Conservation (phyloP, 2,797 vertebrate genomes). For the Spinus pinus region DNA sequence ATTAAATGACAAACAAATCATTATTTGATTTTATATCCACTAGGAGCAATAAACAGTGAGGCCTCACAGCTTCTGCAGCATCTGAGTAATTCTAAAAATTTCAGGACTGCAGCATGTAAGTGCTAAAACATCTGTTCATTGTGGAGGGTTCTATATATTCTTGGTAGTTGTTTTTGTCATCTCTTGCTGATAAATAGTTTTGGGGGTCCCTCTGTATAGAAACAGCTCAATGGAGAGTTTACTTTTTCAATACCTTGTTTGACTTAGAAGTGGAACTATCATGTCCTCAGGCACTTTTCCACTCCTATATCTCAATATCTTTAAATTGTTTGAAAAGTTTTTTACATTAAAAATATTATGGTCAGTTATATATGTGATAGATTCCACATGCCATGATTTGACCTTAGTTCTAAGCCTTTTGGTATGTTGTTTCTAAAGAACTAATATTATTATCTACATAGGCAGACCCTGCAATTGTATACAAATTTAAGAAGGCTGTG, state of each 20-base stretch:
- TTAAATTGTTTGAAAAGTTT: neutral
- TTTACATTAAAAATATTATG: neutral
- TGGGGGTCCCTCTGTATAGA: neutral
- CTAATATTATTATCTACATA: neutral
- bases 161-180: constrained; percentile 41
- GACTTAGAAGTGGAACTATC: neutral
- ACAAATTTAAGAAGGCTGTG: neutral
- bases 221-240: neutral
- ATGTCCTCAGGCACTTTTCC: neutral
- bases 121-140: constrained; percentile 49
- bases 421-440: neutral
- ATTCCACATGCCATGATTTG: neutral
- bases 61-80: neutral
- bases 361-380: neutral
- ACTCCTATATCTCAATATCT: neutral
- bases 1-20: constrained; percentile 52
- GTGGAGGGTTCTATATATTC: constrained; percentile 26
- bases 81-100: constrained; percentile 55
- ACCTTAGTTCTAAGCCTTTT: neutral
- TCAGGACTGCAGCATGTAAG: constrained; percentile 16
- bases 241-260: neutral
- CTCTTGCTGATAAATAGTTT: constrained; percentile 32
- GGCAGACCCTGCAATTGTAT: neutral
- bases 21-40: constrained; percentile 50
- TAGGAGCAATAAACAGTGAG: constrained; percentile 55